Evolutionary conservation across 2,113 vertebrate species (phyloP), one percentile per base, ranked within the genome.

Genomic region (Tragelaphus imberbis): DNA sequence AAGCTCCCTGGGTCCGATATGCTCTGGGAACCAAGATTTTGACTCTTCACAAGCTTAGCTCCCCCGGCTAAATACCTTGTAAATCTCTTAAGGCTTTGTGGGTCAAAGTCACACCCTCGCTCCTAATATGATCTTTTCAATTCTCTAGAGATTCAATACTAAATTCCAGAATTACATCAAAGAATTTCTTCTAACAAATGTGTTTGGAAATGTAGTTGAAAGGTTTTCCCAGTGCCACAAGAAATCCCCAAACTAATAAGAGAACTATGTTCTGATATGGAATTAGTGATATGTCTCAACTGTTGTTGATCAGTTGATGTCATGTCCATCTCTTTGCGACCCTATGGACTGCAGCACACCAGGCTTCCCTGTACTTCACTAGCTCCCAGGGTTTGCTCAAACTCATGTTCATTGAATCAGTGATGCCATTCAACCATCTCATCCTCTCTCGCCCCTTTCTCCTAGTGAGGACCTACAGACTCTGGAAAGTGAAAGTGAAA

Each of bases 141-240:
- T 49, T 94, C 27, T 93, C 25, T 95, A 33, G 28, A 36, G 23
- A 93, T 65, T 87, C 28, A 33, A 49, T 40, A 87, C 3, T 40
- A 90, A 95, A 91, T 88, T 61, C 40, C 65, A 95, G 2, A 81
- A 12, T 36, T 88, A 90, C 56, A 84, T 80, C 17, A 87, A 96
- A 93, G 25, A 44, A 51, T 51, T 89, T 84, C 75, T 86, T 95
- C 21, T 81, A 96, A 96, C 33, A 94, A 97, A 53, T 23, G 10
- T 56, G 2, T 55, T 84, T 86, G 65, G 28, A 97, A 97, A 81
- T 53, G 49, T 10, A 80, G 19, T 28, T 84, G 47, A 68, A 94
- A 96, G 44, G 2, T 33, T 90, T 92, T 47, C 30, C 33, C 15
- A 49, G 15, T 21, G 16, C 19, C 85, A 55, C 7, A 33, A 36